These are phyloP conservation scores for Callinectes sapidus DNA, from an alignment of 2,888 invertebrate species.

Conservation along the genomic window DNA sequence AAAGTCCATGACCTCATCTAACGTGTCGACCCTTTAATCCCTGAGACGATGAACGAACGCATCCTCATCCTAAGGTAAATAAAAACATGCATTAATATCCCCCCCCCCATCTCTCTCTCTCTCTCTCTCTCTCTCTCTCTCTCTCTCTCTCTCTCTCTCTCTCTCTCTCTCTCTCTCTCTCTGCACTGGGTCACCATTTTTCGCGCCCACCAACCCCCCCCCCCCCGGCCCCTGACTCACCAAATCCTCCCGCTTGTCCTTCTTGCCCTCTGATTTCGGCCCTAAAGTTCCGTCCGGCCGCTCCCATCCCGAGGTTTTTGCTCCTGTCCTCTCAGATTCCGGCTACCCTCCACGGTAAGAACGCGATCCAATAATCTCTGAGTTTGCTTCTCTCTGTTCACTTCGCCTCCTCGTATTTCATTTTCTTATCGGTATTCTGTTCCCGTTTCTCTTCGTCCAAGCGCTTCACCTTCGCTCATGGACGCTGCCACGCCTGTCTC, in stretches of 20 bases:
- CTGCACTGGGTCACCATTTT: neutral
- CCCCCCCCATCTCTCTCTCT: neutral
- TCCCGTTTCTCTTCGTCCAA: neutral
- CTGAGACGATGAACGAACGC: neutral
- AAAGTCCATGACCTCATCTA: neutral
- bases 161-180: conserved; percentile 18
- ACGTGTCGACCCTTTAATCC: neutral
- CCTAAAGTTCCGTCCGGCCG: conserved; percentile 5
- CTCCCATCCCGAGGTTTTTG: conserved; percentile 14
- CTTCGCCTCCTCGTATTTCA: conserved; percentile 24
- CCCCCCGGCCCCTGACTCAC: neutral
- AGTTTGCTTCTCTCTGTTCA: neutral
- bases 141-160: conserved; percentile 19
- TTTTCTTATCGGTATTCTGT: neutral
- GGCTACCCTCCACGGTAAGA: conserved; percentile 16
- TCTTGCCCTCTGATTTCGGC: conserved; percentile 20
- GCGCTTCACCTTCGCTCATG: neutral
- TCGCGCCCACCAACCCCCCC: too few relatives aligned
- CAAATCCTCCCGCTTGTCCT: neutral
- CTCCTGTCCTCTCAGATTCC: conserved; percentile 21
- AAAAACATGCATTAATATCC: neutral
- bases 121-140: neutral
- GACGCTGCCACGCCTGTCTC: conserved; percentile 3
- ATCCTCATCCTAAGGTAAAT: neutral
- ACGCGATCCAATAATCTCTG: conserved; percentile 16